Conservation (phyloP, 1,140 invertebrate species). For the Penaeus chinensis region DNA sequence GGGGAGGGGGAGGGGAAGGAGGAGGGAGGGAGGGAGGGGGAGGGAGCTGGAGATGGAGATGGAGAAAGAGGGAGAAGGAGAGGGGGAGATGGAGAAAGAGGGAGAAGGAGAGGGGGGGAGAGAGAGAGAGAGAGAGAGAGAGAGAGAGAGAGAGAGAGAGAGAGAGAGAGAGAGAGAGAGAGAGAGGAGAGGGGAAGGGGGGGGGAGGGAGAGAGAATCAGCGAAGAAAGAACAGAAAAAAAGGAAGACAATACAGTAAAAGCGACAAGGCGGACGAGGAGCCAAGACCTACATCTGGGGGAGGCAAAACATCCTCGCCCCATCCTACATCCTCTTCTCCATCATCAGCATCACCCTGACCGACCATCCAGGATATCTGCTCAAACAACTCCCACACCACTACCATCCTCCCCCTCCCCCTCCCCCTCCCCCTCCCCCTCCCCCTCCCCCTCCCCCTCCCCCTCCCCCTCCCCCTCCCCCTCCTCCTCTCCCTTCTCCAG, state of each 20-base stretch:
- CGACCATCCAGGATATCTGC: too few species aligned
- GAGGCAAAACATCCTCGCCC: too few species aligned
- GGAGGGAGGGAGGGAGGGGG: not conserved
- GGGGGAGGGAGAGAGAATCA: not conserved
- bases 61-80: not conserved
- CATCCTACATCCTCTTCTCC: too few species aligned
- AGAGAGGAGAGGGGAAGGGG: not conserved
- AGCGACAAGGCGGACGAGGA: too few species aligned
- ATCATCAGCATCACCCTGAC: too few species aligned
- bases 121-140: not conserved
- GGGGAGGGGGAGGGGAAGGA: not conserved
- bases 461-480: too few species aligned
- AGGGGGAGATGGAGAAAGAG: not conserved
- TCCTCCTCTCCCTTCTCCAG: too few species aligned
- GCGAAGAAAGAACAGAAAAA: not conserved
- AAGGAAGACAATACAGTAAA: not conserved
- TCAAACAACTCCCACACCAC: too few species aligned
- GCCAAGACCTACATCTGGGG: too few species aligned
- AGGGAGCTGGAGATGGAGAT: not conserved
- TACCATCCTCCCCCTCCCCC: too few species aligned
- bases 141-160: slow-evolving; percentile 7
- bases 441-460: too few species aligned
- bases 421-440: too few species aligned
- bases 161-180: not conserved
- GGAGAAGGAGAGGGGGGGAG: not conserved